These are phyloP conservation scores for Eurois occulta DNA, from an alignment of 2,888 invertebrate genomes.

Conservation along the genomic window DNA sequence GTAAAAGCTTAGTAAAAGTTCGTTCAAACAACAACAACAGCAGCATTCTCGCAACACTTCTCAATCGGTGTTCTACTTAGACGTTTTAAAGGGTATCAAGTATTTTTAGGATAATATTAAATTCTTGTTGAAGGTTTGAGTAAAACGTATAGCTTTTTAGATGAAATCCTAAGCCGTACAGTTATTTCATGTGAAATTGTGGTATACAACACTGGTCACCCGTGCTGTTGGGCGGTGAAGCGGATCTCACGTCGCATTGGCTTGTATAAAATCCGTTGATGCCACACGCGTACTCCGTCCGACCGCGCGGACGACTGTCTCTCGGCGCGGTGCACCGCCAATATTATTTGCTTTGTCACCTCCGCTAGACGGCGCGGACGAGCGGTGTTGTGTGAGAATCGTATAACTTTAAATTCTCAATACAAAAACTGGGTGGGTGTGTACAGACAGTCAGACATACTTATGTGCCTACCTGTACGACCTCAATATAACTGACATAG, in stretches of 20 bases:
- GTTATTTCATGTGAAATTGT: background rate
- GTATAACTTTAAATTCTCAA: background rate
- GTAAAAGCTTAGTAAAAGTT: background rate
- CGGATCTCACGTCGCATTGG: background rate
- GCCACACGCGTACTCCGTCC: background rate
- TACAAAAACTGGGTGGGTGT: background rate
- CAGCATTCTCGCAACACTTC: background rate
- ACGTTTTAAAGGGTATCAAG: background rate
- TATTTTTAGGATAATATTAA: background rate
- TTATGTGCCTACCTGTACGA: background rate
- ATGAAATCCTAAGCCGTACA: background rate
- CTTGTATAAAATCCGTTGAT: background rate
- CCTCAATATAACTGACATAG: conserved; percentile 1
- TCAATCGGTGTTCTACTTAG: background rate
- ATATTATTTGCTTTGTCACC: background rate
- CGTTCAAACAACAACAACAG: background rate
- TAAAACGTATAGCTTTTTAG: background rate
- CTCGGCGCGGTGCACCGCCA: background rate
- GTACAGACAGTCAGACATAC: background rate
- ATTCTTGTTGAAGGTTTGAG: background rate
- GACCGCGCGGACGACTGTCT: background rate
- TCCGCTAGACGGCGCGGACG: no score
- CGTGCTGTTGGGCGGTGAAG: background rate
- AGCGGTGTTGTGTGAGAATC: background rate
- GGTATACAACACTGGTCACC: background rate